Evolutionary conservation across 1,140 invertebrate species (phyloP).

Genomic region (Camponotus vicinus): DNA sequence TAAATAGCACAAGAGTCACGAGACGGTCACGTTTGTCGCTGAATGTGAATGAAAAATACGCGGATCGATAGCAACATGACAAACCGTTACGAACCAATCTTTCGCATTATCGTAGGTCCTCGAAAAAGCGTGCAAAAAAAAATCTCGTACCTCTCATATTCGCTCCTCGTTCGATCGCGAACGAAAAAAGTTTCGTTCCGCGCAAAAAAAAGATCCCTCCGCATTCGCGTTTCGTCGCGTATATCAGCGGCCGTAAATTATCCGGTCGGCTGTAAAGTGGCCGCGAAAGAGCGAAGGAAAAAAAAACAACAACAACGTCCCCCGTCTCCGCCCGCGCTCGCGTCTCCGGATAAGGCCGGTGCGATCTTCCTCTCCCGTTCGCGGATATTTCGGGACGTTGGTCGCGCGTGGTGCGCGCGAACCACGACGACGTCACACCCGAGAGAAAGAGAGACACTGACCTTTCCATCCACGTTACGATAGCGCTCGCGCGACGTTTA

Average conservation of each 20-base stretch:
- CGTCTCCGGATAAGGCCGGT: conserved; percentile 17
- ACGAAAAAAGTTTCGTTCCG: not conserved
- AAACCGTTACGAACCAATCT: not conserved
- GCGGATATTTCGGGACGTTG: conserved; percentile 66
- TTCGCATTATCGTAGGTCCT: not conserved
- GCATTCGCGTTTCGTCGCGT: conserved; percentile 40
- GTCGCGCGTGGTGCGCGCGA: conserved; percentile 59
- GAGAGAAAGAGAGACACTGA: conserved; percentile 79
- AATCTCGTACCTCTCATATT: too few species aligned
- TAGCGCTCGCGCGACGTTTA: conserved; percentile 68
- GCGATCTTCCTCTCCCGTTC: conserved; percentile 49
- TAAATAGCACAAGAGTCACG: not conserved
- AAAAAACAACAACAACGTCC: not conserved
- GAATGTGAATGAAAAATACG: conserved; percentile 26
- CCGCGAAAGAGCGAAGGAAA: conserved; percentile 20
- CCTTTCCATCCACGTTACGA: conserved; percentile 78
- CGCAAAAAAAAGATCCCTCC: conserved; percentile 50
- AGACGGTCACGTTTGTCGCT: not conserved
- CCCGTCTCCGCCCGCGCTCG: not conserved
- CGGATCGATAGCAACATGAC: not conserved
- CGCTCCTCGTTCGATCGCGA: conserved; percentile 26
- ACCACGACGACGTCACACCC: conserved; percentile 70
- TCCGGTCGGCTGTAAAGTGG: conserved; percentile 34
- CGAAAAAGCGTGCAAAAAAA: conserved; percentile 5
- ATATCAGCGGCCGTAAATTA: conserved; percentile 39